phyloP scores from a whole-genome alignment of 1,140 invertebrate species.

The Augochlora pura region DNA sequence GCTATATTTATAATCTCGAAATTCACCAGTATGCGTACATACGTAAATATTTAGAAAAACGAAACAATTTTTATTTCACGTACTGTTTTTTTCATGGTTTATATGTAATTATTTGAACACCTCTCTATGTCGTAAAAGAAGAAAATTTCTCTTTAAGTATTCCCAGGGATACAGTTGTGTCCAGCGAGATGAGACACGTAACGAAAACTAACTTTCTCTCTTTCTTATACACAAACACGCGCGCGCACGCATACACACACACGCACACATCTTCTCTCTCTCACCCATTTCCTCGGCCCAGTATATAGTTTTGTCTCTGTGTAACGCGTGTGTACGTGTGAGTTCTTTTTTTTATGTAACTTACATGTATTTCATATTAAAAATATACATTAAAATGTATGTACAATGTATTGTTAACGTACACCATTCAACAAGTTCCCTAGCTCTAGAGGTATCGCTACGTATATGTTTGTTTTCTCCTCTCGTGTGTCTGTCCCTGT shows the following conservation, averaged over 20 bases:
- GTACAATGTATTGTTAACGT: slow-evolving; percentile 62
- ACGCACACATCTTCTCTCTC: neutral
- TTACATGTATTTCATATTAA: slow-evolving; percentile 71
- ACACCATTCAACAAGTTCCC: slow-evolving; percentile 64
- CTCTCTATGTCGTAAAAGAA: neutral
- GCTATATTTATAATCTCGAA: too few species aligned
- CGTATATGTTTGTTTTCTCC: slow-evolving; percentile 46
- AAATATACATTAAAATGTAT: slow-evolving; percentile 75
- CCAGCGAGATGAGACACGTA: slow-evolving; percentile 36
- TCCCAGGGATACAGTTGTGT: slow-evolving; percentile 26
- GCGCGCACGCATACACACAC: too few species aligned
- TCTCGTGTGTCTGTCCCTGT: too few species aligned
- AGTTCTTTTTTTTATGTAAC: slow-evolving; percentile 29
- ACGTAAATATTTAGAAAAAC: too few species aligned
- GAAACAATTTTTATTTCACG: too few species aligned
- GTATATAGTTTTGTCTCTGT: too few species aligned
- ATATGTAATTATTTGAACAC: neutral
- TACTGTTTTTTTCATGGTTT: too few species aligned
- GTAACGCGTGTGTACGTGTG: neutral
- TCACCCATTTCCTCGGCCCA: too few species aligned
- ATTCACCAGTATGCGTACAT: too few species aligned
- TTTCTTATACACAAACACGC: neutral
- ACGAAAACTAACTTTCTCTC: slow-evolving; percentile 24
- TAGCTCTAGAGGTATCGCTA: slow-evolving; percentile 62
- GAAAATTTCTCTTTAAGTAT: neutral